These are phyloP conservation scores for Halcyon senegalensis DNA, from an alignment of 2,113 vertebrate species.

Conservation along the genomic window DNA sequence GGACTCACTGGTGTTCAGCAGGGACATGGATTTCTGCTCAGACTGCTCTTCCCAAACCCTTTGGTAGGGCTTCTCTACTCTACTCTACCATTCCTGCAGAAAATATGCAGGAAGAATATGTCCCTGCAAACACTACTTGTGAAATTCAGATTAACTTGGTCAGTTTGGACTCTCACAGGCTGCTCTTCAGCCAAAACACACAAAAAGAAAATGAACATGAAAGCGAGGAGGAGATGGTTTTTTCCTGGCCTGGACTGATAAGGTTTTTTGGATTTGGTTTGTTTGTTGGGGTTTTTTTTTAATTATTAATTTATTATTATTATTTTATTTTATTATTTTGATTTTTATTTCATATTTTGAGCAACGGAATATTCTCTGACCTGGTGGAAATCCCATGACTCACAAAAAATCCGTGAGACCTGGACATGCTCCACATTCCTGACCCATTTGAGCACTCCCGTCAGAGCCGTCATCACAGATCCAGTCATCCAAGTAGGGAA, in stretches of 20 bases:
- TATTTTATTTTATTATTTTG: no score
- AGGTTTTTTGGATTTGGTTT: no score
- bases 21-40: not conserved
- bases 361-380: not conserved
- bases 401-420: not conserved
- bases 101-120: not conserved
- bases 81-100: not conserved
- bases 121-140: not conserved
- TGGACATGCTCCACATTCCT: not conserved
- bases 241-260: not conserved
- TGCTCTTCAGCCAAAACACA: not conserved
- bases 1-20: not conserved
- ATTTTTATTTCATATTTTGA: not conserved
- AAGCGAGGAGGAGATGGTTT: not conserved
- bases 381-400: not conserved
- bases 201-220: not conserved
- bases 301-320: no score
- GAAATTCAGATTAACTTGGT: not conserved
- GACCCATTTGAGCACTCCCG: not conserved
- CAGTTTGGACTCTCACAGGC: rapidly evolving
- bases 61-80: not conserved
- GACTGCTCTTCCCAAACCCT: not conserved
- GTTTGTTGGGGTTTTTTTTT: no score
- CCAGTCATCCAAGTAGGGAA: not conserved
- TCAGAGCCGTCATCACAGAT: not conserved